Evolutionary conservation across 1,140 invertebrate species (phyloP).

Genomic region (Magallana angulata): DNA sequence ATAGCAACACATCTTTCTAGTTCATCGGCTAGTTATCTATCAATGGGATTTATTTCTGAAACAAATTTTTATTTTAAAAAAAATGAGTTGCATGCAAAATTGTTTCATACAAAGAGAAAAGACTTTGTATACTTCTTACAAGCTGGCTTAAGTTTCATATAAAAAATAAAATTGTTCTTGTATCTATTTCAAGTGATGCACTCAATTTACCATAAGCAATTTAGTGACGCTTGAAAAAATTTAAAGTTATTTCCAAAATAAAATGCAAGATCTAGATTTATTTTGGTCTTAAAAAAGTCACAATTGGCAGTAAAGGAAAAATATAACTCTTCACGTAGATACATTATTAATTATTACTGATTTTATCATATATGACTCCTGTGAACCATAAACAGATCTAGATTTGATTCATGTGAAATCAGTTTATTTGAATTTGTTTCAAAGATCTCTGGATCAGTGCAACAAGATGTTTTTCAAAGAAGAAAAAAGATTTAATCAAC

Average conservation of each 20-base stretch:
- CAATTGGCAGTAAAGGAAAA: no score
- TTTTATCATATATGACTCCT: background rate
- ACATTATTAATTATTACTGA: no score
- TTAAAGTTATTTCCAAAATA: background rate
- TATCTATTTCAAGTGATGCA: background rate
- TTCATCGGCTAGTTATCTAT: no score
- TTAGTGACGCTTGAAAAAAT: background rate
- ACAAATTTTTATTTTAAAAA: no score
- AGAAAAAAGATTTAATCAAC: constrained; percentile 1
- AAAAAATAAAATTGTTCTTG: background rate
- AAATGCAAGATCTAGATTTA: no score
- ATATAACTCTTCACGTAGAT: no score
- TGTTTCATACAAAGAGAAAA: no score
- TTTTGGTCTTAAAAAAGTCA: no score
- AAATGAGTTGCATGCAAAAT: no score
- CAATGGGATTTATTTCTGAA: no score
- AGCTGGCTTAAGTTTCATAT: background rate
- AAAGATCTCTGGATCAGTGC: background rate
- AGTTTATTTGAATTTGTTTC: background rate
- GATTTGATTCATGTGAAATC: background rate
- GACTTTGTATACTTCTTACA: background rate
- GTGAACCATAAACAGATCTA: background rate
- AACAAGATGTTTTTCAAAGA: background rate
- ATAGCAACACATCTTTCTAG: background rate
- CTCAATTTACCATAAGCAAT: background rate